phyloP scores from a whole-genome alignment of 2,888 invertebrate genomes.

The Trissolcus japonicus region DNA sequence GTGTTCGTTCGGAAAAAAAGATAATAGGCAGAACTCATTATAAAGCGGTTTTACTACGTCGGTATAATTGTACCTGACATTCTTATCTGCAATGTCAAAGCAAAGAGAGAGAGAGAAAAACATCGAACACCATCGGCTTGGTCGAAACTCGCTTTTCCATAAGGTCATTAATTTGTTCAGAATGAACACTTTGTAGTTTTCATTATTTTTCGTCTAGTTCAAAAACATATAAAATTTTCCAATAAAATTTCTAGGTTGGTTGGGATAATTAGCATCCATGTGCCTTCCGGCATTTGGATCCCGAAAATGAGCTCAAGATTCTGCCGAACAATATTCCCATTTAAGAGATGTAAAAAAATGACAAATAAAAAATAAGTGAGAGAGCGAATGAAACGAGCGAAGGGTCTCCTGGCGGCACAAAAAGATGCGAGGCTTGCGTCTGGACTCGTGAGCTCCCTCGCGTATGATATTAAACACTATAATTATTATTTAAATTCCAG shows the following conservation, averaged over 20 bases:
- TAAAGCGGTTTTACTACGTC: slow-evolving; percentile 23
- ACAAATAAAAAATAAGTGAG: slow-evolving; percentile 12
- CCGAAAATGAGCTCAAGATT: slow-evolving; percentile 21
- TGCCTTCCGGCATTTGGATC: not conserved
- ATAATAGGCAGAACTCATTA: slow-evolving; percentile 49
- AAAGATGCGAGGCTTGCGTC: slow-evolving; percentile 38
- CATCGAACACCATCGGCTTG: slow-evolving; percentile 5
- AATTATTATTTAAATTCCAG: slow-evolving; percentile 76
- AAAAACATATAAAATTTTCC: too few relatives aligned
- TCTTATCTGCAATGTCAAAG: slow-evolving; percentile 36
- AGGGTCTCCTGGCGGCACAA: slow-evolving; percentile 26
- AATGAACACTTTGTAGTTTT: too few relatives aligned
- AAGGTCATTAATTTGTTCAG: not conserved
- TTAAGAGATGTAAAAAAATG: not conserved
- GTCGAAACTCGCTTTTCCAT: slow-evolving; percentile 26
- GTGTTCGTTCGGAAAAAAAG: slow-evolving; percentile 32
- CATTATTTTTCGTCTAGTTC: too few relatives aligned
- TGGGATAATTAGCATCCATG: too few relatives aligned
- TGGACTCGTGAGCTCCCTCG: slow-evolving; percentile 54
- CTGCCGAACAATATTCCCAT: slow-evolving; percentile 9
- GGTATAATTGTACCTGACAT: slow-evolving; percentile 32
- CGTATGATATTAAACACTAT: slow-evolving; percentile 75
- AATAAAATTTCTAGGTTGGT: too few relatives aligned
- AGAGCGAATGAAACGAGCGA: slow-evolving; percentile 24
- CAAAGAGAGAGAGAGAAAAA: slow-evolving; percentile 12